Percentiles rank a stretch among this genome's conserved stretches.
Conservation (phyloP, 1,140 invertebrate species). For the Penaeus vannamei region DNA sequence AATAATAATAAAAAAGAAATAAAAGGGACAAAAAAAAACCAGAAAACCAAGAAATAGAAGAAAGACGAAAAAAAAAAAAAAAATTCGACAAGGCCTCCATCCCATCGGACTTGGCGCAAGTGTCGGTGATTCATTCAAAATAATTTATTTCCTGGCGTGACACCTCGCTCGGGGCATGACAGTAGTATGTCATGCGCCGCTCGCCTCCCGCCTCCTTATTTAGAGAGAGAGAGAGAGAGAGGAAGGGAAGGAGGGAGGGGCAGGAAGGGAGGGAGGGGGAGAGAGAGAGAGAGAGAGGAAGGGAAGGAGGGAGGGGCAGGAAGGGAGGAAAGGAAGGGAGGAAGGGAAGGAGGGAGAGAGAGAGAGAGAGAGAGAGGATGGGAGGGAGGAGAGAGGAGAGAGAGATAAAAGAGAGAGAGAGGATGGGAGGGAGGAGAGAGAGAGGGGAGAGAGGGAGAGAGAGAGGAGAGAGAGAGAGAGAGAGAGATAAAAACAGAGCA, state of each 20-base stretch:
- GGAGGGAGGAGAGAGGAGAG: not conserved
- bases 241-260: not conserved
- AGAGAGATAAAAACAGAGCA: not conserved
- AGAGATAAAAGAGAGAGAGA: not conserved
- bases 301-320: not conserved
- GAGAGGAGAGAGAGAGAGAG: not conserved
- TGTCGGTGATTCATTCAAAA: constrained; percentile 9
- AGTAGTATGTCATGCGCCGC: not conserved
- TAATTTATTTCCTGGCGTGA: not conserved
- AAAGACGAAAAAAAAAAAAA: not conserved
- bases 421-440: not conserved
- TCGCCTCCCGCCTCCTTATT: not conserved
- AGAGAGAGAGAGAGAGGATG: not conserved
- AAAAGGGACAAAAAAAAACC: not conserved
- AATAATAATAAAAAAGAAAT: too few species aligned
- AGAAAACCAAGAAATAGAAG: not conserved
- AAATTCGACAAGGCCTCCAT: not conserved
- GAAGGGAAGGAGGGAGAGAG: not conserved
- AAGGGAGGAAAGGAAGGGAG: not conserved
- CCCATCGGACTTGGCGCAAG: too few species aligned
- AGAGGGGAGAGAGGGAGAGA: not conserved
- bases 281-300: not conserved
- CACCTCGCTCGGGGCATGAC: not conserved
- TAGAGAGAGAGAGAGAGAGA: not conserved
- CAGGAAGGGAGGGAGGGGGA: not conserved